Evolutionary conservation across 2,797 vertebrate genomes (phyloP), one percentile per base, ranked within the genome.

Genomic region (Mormyrops attenuatus): DNA sequence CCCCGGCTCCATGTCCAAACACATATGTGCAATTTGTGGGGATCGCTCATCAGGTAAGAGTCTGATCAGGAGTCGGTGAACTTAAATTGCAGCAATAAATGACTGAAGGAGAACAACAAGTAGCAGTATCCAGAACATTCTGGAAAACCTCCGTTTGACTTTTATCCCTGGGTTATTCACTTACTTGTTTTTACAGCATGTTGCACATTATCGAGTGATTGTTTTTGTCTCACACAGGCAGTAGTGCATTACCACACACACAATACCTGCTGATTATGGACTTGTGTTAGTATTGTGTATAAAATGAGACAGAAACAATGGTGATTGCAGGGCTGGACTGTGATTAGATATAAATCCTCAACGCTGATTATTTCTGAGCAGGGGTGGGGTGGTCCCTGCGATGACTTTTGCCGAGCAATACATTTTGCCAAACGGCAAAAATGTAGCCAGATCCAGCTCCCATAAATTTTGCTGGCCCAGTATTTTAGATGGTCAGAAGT

Each of bases 21-120:
- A 99, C 95, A 98, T 98, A 93, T 99, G 98, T 92, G 97, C 98
- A 93, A 99, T 99, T 93, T 99, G 98, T 55, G 98, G 98, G 87
- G 98, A 99, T 94, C 97, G 98, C 47, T 98, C 98, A 89, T 99
- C 98, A 96, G 98, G 98, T 99, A 96, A 88, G 20, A 53, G 84
- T 3, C 49, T 52, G 26, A 53, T 47, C 84, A 47, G 17, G 77
- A n/a, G 17, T n/a, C 2, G 20, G 5, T 82, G 17, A 38, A 38
- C 30, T 73, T 73, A 17, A 5, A 73, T 2, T 47, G 38, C n/a
- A 82, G 20, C 77, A 44, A 47, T 7, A 44, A 82, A 82, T 47
- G 77, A 47, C 77, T 44, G 15, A 82, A 47, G 41, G 41, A 11
- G 20, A 47, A 47, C 20, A 41, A 44, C 20, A n/a, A 80, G 17